Evolutionary conservation across 2,888 invertebrate genomes (phyloP).

Genomic region (Timema podura): DNA sequence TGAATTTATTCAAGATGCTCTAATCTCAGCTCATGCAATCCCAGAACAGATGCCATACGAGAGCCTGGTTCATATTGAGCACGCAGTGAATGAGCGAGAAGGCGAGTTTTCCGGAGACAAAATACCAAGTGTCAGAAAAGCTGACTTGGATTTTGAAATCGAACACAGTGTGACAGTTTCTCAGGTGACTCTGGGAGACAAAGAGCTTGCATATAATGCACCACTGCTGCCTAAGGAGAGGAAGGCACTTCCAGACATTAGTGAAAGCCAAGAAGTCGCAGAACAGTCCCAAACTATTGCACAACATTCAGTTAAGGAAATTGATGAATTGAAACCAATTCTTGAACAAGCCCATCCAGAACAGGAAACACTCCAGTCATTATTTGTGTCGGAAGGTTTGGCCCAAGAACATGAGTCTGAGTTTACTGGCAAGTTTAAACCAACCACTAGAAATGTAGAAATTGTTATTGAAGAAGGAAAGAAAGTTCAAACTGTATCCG

Average conservation of each 20-base stretch:
- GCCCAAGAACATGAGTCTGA: slow-evolving; percentile 41
- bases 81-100: slow-evolving; percentile 46
- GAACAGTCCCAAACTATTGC: slow-evolving; percentile 25
- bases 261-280: slow-evolving; percentile 30
- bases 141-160: slow-evolving; percentile 45
- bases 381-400: slow-evolving; percentile 39
- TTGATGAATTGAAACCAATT: slow-evolving; percentile 33
- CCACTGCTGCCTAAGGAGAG: slow-evolving; percentile 41
- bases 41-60: slow-evolving; percentile 50
- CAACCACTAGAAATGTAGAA: slow-evolving; percentile 45
- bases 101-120: slow-evolving; percentile 43
- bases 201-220: slow-evolving; percentile 40
- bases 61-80: slow-evolving; percentile 55
- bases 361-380: slow-evolving; percentile 37
- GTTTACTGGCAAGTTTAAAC: slow-evolving; percentile 41
- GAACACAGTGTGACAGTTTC: slow-evolving; percentile 43
- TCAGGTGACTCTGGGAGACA: slow-evolving; percentile 51
- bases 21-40: slow-evolving; percentile 44
- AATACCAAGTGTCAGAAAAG: slow-evolving; percentile 42
- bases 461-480: slow-evolving; percentile 43
- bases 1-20: slow-evolving; percentile 32
- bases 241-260: slow-evolving; percentile 44
- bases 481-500: slow-evolving; percentile 37
- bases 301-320: slow-evolving; percentile 19
- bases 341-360: slow-evolving; percentile 36